Evolutionary conservation across 2,113 vertebrate species (phyloP), one percentile per base, ranked within the genome.

Genomic region (Poeciliopsis turrubarensis): DNA sequence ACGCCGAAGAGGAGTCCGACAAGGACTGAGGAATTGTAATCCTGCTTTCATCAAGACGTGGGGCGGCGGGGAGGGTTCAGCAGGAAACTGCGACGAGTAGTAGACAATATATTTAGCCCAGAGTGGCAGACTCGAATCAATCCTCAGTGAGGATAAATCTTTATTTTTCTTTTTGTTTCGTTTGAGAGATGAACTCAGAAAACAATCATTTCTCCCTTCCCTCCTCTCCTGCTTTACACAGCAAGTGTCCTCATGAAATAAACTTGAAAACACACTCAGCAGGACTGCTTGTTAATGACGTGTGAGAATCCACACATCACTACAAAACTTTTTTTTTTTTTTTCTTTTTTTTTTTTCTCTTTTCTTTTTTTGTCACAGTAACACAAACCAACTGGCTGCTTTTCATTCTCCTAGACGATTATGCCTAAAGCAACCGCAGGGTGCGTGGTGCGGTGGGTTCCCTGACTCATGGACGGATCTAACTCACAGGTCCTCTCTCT

Each of bases 1-100:
- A 98, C 92, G 96, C 96, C 0, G 96, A 96, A 83, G 97, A 98
- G 0, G 97, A 99, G 77, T 99, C 97, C 0, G 97, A 99, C 87
- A 97, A 97, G 94, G 98, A 97, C 81, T 98, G 94, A 90, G 96
- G 66, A 67, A 74, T 64, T 11, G 82, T 77, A 79, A 47, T 75
- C 75, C 78, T 5, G 60, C 78, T 44, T 81, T 75, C 77, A 80
- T 79, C 70, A 14, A 73, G 41, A 74, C 22, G 32, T 64, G 72
- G 66, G 34, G 10, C 34, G 34, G 34, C 34, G 10, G 34, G 34
- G 34, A 37, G 34, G 34, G 34, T 19, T 70, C 69, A 82, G 89
- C 92, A 86, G 88, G 76, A 19, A 1, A 65, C 74, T 67, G 67
- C 74, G 57, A 80, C 85, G 81, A 88, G 0, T 41, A 62, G 77